These are phyloP conservation scores for Drosophila buzzatii DNA, from an alignment of 2,888 invertebrate species.

Conservation along the genomic window DNA sequence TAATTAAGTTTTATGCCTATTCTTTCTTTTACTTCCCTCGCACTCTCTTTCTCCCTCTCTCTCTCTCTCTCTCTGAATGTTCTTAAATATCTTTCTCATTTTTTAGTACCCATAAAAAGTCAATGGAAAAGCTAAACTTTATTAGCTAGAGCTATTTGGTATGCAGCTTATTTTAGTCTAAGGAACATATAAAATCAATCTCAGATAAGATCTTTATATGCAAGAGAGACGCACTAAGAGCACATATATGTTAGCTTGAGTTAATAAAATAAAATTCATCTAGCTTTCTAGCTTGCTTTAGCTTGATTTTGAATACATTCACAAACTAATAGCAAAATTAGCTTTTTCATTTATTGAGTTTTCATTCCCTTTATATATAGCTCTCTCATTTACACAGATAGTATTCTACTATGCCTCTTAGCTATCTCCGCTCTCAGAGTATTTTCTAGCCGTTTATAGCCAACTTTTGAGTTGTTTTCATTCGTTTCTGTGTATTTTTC, in stretches of 20 bases:
- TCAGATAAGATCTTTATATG: background rate
- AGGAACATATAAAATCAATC: background rate
- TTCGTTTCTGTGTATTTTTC: conserved; percentile 3
- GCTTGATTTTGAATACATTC: background rate
- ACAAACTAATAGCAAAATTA: no score
- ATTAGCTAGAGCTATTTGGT: background rate
- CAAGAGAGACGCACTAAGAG: background rate
- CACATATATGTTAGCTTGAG: background rate
- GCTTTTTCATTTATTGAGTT: no score
- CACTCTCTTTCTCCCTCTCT: background rate
- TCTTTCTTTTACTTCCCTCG: background rate
- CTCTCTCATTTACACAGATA: background rate
- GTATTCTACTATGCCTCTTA: background rate
- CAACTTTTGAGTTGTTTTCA: background rate
- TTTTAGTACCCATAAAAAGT: background rate
- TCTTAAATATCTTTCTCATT: background rate
- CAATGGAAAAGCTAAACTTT: background rate
- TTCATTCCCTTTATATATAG: background rate
- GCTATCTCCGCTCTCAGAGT: background rate
- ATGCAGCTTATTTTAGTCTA: background rate
- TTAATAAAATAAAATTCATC: background rate
- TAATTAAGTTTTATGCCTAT: background rate
- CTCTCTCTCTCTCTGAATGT: background rate
- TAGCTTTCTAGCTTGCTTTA: background rate
- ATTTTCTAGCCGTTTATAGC: background rate